Percentiles rank a stretch among this genome's conserved stretches.
phyloP scores from a whole-genome alignment of 2,113 vertebrate genomes.

The Arothron firmamentum region DNA sequence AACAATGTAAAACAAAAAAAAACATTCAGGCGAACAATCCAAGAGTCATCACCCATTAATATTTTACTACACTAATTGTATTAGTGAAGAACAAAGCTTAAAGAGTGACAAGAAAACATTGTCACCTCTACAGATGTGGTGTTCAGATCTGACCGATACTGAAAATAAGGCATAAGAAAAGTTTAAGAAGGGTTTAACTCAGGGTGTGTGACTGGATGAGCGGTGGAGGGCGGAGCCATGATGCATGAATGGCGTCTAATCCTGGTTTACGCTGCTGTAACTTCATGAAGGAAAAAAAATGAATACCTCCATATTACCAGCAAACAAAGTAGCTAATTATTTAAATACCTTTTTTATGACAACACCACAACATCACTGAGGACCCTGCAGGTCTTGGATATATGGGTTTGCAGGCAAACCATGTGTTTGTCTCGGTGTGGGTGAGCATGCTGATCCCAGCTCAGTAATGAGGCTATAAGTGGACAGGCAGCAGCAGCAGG shows the following conservation, averaged over 20 bases:
- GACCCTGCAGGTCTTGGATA: constrained; percentile 1
- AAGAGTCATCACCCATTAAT: background rate
- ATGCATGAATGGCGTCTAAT: constrained; percentile 7
- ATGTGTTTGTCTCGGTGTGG: constrained; percentile 19
- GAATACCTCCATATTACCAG: background rate
- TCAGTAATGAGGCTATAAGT: constrained; percentile 67
- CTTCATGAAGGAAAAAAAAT: background rate
- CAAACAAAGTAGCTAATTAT: background rate
- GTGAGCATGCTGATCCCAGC: constrained; percentile 53
- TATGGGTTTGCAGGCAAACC: constrained; percentile 14
- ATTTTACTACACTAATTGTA: too few species aligned
- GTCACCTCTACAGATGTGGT: too few species aligned
- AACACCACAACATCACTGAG: background rate
- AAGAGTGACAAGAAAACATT: too few species aligned
- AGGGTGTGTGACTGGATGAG: background rate
- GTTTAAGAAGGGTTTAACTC: too few species aligned
- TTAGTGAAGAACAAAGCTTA: too few species aligned
- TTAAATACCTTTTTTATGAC: background rate
- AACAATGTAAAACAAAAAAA: background rate
- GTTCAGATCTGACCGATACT: too few species aligned
- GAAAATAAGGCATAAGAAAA: too few species aligned
- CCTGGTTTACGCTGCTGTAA: background rate
- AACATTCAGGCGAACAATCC: background rate
- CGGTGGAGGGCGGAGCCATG: background rate
- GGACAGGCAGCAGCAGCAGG: constrained; percentile 57